These are phyloP conservation scores for Glareola pratincola DNA, from an alignment of 2,113 vertebrate genomes.

Conservation along the genomic window DNA sequence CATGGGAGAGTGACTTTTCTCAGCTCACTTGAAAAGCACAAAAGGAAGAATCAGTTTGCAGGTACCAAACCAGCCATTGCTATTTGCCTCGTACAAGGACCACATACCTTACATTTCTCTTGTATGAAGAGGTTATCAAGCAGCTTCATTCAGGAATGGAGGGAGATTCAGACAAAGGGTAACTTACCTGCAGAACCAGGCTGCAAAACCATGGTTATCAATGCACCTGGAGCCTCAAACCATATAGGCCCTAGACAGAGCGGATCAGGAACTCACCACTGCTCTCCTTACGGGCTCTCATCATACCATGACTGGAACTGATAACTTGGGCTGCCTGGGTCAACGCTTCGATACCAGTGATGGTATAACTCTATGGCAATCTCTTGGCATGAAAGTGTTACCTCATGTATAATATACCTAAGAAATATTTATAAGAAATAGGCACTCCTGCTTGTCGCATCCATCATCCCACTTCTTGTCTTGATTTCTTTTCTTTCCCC, in stretches of 20 bases:
- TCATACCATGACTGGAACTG: not conserved
- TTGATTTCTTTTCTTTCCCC: not conserved
- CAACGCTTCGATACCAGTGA: not conserved
- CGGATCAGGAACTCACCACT: not conserved
- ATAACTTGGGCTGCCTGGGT: not conserved
- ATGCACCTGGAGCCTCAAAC: not conserved
- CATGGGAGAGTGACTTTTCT: not conserved
- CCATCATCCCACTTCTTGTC: not conserved
- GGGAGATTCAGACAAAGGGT: not conserved
- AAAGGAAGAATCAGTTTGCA: not conserved
- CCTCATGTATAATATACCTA: not conserved
- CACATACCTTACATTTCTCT: not conserved
- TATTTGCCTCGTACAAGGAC: not conserved
- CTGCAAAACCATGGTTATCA: not conserved
- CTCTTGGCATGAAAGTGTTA: not conserved
- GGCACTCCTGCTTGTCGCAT: not conserved
- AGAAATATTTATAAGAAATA: not conserved
- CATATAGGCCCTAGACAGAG: not conserved
- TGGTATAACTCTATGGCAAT: not conserved
- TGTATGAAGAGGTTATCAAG: not conserved
- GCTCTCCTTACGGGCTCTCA: not conserved
- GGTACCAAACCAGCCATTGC: not conserved
- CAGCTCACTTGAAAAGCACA: not conserved
- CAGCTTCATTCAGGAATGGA: not conserved
- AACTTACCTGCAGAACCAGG: not conserved